phyloP scores from a whole-genome alignment of 2,797 vertebrate genomes.

The Alectoris magna region DNA sequence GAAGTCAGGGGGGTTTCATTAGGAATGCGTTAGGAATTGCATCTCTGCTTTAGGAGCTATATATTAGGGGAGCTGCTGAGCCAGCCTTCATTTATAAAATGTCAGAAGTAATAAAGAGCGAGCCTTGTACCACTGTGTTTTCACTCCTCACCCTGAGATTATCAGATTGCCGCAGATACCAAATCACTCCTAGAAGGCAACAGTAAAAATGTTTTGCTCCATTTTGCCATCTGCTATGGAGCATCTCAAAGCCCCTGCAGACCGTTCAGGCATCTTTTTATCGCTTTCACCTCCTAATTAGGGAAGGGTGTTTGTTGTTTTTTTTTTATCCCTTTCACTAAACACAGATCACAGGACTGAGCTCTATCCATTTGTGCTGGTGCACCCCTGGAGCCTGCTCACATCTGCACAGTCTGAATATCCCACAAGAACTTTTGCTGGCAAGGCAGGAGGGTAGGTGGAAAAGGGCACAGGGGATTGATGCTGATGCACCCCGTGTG shows the following conservation, averaged over 20 bases:
- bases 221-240: neutral
- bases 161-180: slow-evolving; percentile 38
- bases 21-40: slow-evolving; percentile 44
- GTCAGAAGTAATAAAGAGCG: slow-evolving; percentile 54
- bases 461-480: neutral
- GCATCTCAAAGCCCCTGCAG: neutral
- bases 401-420: neutral
- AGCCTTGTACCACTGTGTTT: slow-evolving; percentile 40
- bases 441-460: neutral
- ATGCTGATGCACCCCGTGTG: neutral
- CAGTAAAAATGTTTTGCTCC: neutral
- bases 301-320: neutral
- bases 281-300: neutral
- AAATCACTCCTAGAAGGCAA: slow-evolving; percentile 37
- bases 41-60: slow-evolving; percentile 9
- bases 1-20: slow-evolving; percentile 57
- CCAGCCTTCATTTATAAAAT: slow-evolving; percentile 43
- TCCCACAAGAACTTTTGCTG: neutral
- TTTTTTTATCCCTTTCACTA: neutral
- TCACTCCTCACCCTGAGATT: slow-evolving; percentile 62
- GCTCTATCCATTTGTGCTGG: fast-evolving
- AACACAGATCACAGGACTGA: neutral
- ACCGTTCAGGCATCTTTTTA: neutral
- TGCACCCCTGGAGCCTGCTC: neutral
- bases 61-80: slow-evolving; percentile 47